phyloP scores from a whole-genome alignment of 2,113 vertebrate genomes.

The Rhinopomastus cyanomelas region DNA sequence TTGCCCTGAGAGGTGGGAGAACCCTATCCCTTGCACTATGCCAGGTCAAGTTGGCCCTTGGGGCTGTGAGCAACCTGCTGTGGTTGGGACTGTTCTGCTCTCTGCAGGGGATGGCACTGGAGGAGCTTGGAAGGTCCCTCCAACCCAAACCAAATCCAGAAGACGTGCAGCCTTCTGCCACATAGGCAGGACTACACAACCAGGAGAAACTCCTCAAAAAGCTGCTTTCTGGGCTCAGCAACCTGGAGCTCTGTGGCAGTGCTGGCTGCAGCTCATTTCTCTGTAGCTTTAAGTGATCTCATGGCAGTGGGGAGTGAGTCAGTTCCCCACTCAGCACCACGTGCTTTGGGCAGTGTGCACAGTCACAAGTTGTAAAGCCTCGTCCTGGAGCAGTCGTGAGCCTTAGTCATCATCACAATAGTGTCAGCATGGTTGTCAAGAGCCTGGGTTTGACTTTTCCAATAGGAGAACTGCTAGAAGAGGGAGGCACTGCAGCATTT shows the following conservation, averaged over 20 bases:
- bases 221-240: background rate
- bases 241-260: fast-evolving
- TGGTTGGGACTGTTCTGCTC: background rate
- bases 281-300: fast-evolving
- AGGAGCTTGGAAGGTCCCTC: background rate
- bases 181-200: no score
- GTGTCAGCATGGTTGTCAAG: background rate
- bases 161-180: background rate
- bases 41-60: background rate
- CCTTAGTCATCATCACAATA: fast-evolving
- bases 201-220: no score
- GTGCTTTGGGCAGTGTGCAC: background rate
- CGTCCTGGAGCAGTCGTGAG: fast-evolving
- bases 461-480: fast-evolving
- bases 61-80: background rate
- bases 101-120: background rate
- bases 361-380: fast-evolving
- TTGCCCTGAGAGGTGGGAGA: no score
- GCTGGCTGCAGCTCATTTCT: background rate
- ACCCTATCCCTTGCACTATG: background rate
- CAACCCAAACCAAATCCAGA: background rate
- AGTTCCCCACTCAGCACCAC: fast-evolving
- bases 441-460: fast-evolving
- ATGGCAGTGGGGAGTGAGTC: fast-evolving
- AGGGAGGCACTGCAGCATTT: fast-evolving